phyloP scores from a whole-genome alignment of 2,113 vertebrate species.

The Colius striatus region DNA sequence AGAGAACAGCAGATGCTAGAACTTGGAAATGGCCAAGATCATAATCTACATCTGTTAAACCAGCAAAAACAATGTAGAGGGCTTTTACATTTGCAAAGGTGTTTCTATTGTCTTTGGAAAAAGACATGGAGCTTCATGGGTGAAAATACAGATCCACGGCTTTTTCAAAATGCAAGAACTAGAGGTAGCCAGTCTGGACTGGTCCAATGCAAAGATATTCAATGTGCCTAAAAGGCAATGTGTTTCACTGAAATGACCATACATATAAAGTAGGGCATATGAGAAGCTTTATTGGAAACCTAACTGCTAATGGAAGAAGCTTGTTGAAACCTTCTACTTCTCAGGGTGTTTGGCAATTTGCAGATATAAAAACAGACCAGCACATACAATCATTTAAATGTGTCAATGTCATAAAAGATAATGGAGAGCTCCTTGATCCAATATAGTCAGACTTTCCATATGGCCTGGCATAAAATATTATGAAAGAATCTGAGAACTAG shows the following conservation, averaged over 20 bases:
- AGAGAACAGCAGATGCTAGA: not conserved
- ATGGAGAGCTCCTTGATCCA: not conserved
- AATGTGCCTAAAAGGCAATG: not conserved
- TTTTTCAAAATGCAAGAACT: not conserved
- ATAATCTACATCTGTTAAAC: not conserved
- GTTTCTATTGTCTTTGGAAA: not conserved
- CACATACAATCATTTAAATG: not conserved
- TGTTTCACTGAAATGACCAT: not conserved
- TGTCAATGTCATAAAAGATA: not conserved
- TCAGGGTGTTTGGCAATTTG: not conserved
- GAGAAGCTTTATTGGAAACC: not conserved
- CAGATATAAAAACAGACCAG: not conserved
- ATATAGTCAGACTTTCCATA: not conserved
- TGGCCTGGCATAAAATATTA: not conserved
- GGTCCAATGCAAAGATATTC: not conserved
- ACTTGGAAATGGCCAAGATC: not conserved
- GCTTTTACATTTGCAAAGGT: not conserved
- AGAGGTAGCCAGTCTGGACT: not conserved
- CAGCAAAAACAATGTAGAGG: not conserved
- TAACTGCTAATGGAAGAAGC: not conserved
- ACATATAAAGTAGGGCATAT: not conserved
- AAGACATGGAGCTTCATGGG: not conserved
- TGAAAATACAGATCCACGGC: not conserved
- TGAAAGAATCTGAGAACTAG: constrained; percentile 22
- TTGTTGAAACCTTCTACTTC: not conserved